These are phyloP conservation scores for Agriopis aurantiaria DNA, from an alignment of 2,888 invertebrate genomes.

Conservation along the genomic window DNA sequence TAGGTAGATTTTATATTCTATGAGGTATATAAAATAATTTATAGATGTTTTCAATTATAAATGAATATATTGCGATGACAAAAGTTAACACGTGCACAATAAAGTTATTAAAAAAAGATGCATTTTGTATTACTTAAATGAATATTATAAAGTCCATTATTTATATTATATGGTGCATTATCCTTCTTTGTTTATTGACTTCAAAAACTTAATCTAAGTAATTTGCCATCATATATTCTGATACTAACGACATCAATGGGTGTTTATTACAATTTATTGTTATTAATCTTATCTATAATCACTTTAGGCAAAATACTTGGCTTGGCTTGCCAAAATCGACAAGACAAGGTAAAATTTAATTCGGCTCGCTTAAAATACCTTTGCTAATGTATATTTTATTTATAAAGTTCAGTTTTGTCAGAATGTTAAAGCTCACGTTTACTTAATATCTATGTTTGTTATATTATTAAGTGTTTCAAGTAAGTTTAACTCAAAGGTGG, in stretches of 20 bases:
- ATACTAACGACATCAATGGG: conserved; percentile 4
- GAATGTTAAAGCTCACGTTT: neutral
- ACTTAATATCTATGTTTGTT: neutral
- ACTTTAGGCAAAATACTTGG: conserved; percentile 15
- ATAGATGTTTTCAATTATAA: conserved; percentile 11
- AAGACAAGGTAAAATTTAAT: neutral
- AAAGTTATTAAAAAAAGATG: neutral
- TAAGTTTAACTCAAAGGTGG: neutral
- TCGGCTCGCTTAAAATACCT: conserved; percentile 2
- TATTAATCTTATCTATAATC: conserved; percentile 12
- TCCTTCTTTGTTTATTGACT: conserved; percentile 14
- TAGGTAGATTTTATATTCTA: neutral
- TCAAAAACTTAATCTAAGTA: conserved; percentile 16
- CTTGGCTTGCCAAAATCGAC: neutral
- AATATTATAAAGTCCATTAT: conserved; percentile 14
- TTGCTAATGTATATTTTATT: neutral
- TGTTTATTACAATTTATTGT: conserved; percentile 15
- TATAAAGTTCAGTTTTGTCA: neutral
- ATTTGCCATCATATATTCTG: conserved; percentile 17
- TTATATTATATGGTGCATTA: conserved; percentile 17
- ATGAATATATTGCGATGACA: neutral
- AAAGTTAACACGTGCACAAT: neutral
- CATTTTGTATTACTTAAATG: conserved; percentile 9
- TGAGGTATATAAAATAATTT: neutral
- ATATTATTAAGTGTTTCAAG: neutral